Percentiles rank a stretch among this genome's conserved stretches.
phyloP scores from a whole-genome alignment of 2,888 invertebrate genomes.

The Cryptophagus acutangulus region DNA sequence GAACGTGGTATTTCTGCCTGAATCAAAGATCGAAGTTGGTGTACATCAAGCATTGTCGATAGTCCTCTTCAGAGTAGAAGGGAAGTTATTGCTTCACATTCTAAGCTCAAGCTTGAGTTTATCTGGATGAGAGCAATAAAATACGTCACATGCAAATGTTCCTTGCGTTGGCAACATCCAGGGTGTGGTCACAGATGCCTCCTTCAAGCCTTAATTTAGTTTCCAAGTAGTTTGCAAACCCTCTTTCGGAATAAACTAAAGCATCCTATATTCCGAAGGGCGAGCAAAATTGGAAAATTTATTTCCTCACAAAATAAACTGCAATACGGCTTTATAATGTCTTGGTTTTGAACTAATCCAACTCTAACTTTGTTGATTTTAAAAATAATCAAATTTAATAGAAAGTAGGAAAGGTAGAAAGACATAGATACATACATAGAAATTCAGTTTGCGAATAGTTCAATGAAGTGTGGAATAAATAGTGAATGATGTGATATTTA shows the following conservation, averaged over 20 bases:
- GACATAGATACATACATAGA: too few relatives aligned
- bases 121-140: slow-evolving; percentile 47
- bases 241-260: slow-evolving; percentile 41
- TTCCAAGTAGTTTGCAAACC: slow-evolving; percentile 47
- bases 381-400: too few relatives aligned
- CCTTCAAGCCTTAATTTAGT: slow-evolving; percentile 49
- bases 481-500: slow-evolving; percentile 26
- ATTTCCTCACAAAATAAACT: slow-evolving; percentile 44
- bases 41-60: slow-evolving; percentile 13
- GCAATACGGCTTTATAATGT: slow-evolving; percentile 38
- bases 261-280: slow-evolving; percentile 39
- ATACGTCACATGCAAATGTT: slow-evolving; percentile 52
- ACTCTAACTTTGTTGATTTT: too few relatives aligned
- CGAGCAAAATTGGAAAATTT: slow-evolving; percentile 48
- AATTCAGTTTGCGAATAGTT: too few relatives aligned
- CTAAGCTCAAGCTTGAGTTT: slow-evolving; percentile 27
- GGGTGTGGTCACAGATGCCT: slow-evolving; percentile 51
- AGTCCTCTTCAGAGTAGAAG: slow-evolving; percentile 11
- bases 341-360: too few relatives aligned
- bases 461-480: slow-evolving; percentile 4
- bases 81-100: slow-evolving; percentile 24
- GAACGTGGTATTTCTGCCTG: slow-evolving; percentile 10
- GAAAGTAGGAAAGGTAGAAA: too few relatives aligned
- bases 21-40: slow-evolving; percentile 14
- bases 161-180: slow-evolving; percentile 43